These are phyloP conservation scores for Philhelius pedissequus DNA, from an alignment of 2,888 invertebrate genomes.

Conservation along the genomic window DNA sequence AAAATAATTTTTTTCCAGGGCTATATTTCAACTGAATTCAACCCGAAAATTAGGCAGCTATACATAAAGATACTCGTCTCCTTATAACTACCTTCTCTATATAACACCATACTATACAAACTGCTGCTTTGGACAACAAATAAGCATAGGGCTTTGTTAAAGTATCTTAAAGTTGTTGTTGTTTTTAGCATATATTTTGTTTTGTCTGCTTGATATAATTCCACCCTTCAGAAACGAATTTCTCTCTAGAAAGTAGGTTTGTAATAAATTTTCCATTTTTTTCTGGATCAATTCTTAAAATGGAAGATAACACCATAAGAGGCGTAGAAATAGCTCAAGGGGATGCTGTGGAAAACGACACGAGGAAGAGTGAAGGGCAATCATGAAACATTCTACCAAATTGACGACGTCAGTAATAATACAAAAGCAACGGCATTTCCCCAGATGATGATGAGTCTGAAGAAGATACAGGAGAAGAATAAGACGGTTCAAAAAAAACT, in stretches of 20 bases:
- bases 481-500: not conserved
- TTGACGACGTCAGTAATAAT: slow-evolving; percentile 22
- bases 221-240: slow-evolving; percentile 60
- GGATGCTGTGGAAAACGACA: slow-evolving; percentile 1
- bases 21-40: slow-evolving; percentile 57
- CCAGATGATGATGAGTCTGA: slow-evolving; percentile 1
- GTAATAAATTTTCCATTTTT: slow-evolving; percentile 61
- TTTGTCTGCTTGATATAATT: slow-evolving; percentile 42
- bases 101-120: slow-evolving; percentile 4
- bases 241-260: slow-evolving; percentile 60
- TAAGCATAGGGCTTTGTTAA: slow-evolving; percentile 49
- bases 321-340: slow-evolving; percentile 33
- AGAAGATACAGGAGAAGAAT: not conserved
- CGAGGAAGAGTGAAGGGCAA: slow-evolving; percentile 12
- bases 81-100: not conserved
- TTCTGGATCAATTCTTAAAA: slow-evolving; percentile 62
- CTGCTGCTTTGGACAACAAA: slow-evolving; percentile 61
- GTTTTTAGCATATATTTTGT: not conserved
- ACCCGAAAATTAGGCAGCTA: slow-evolving; percentile 47
- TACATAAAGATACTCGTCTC: slow-evolving; percentile 37
- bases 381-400: slow-evolving; percentile 44
- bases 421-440: not conserved
- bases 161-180: slow-evolving; percentile 37
- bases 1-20: slow-evolving; percentile 8
- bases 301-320: slow-evolving; percentile 65